Evolutionary conservation across 2,888 invertebrate genomes (phyloP), one percentile per base, ranked within the genome.

Genomic region (Junonia oenone): DNA sequence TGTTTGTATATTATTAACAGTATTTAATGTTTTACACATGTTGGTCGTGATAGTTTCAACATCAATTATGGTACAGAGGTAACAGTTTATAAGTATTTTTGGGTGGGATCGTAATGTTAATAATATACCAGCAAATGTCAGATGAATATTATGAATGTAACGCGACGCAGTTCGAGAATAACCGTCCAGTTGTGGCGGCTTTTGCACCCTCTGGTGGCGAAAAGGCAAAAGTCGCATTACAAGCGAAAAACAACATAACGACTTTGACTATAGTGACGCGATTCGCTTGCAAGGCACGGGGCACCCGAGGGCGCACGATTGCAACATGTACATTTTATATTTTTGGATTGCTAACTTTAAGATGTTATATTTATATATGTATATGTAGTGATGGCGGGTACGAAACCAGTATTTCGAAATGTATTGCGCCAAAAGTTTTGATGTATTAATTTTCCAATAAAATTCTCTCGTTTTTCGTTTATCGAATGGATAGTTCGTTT

Each of bases 341-440:
- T 90, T 90, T 90, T 90, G 90, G 90, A 90, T 89, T 81, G 89
- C 90, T 90, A 89, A 88, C 88, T 89, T 90, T 90, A 90, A 89
- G 90, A 90, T 85, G 87, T 88, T 90, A 89, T 89, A 90, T 90
- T 90, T 90, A 89, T 87, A 89, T 89, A 89, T 90, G 81, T 89
- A 88, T 87, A 88, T 85, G 89, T 89, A 88, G 88, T 82, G 73
- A 78, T 76, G 88, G 90, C 89, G 89, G 73, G 79, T 88, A 87
- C 88, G 74, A 77, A 74, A 76, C 75, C 87, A 88, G 86, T 89
- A 88, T 88, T 89, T 87, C 88, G 82, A 82, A 65, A 81, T 76
- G 89, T 89, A 83, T 88, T 81, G 69, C 89, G 90, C 90, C 89
- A 89, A 89, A 88, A 83, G 88, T 86, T 90, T 89, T 89, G 88